Percentiles rank a stretch among this genome's conserved stretches.
phyloP scores from a whole-genome alignment of 2,888 invertebrate species.

The Neoscelio sp. region DNA sequence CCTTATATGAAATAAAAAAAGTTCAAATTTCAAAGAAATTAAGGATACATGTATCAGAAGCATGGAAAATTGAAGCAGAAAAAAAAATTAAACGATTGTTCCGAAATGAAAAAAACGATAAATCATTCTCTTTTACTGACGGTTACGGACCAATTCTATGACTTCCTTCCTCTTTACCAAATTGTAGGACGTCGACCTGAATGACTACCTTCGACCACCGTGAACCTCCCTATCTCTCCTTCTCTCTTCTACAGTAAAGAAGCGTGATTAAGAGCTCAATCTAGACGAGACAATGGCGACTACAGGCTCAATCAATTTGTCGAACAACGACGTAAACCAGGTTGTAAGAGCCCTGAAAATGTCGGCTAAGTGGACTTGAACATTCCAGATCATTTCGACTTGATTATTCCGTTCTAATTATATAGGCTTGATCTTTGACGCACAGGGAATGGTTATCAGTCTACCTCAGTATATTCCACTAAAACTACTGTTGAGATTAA shows the following conservation, averaged over 20 bases:
- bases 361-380: constrained; percentile 61
- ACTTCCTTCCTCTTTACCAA: constrained; percentile 40
- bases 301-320: constrained; percentile 80
- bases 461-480: background rate
- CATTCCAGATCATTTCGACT: constrained; percentile 49
- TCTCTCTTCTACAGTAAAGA: constrained; percentile 70
- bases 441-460: constrained; percentile 22
- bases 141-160: constrained; percentile 25
- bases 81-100: constrained; percentile 8
- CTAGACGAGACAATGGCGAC: constrained; percentile 78
- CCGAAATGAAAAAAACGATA: constrained; percentile 19
- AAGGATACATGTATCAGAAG: background rate
- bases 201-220: constrained; percentile 42
- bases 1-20: no score
- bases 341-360: constrained; percentile 61
- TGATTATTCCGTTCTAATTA: constrained; percentile 4
- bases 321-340: constrained; percentile 78
- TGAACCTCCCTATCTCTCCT: constrained; percentile 69
- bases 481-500: constrained; percentile 4
- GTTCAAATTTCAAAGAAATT: constrained; percentile 3
- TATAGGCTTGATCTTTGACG: constrained; percentile 26
- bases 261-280: constrained; percentile 80
- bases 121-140: constrained; percentile 22
- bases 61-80: constrained; percentile 19
- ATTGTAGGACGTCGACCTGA: constrained; percentile 59